A percentile compares a stretch with the other conserved stretches of the same genome.
Evolutionary conservation across 1,140 invertebrate genomes (phyloP).

Genomic region (Holcopasites calliopsidis): DNA sequence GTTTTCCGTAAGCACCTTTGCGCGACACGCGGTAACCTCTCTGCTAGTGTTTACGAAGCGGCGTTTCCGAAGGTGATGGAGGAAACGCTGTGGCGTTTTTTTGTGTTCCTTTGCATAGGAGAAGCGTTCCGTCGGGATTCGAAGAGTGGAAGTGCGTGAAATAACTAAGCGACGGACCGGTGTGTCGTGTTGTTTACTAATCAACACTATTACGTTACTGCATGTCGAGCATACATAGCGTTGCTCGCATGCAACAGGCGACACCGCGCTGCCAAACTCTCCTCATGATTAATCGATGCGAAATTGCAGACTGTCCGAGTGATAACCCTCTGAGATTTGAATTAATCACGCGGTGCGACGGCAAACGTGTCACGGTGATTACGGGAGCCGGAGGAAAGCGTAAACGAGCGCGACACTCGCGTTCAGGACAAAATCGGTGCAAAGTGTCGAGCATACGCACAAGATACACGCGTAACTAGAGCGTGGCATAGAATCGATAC

Average conservation of each 20-base stretch:
- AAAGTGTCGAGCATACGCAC: conserved; percentile 31
- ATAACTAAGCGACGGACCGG: neutral
- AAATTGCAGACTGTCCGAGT: conserved; percentile 57
- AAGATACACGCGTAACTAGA: conserved; percentile 45
- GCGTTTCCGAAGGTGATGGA: neutral
- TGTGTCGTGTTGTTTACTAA: conserved; percentile 20
- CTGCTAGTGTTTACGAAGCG: conserved; percentile 7
- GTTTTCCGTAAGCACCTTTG: conserved; percentile 29
- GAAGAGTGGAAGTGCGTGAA: conserved; percentile 3
- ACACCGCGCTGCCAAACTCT: conserved; percentile 73
- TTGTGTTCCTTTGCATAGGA: too few species aligned
- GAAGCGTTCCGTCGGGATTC: conserved; percentile 1
- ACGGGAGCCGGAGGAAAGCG: neutral
- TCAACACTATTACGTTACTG: conserved; percentile 44
- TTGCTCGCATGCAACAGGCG: conserved; percentile 73
- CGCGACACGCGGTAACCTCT: too few species aligned
- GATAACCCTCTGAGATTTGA: conserved; percentile 30
- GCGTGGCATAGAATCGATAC: conserved; percentile 37
- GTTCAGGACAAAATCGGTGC: conserved; percentile 24
- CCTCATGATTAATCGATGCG: conserved; percentile 74
- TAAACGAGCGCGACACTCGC: neutral
- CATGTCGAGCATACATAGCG: conserved; percentile 36
- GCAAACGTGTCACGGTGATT: neutral
- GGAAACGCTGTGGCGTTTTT: neutral
- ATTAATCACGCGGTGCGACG: conserved; percentile 16